Evolutionary conservation across 2,113 vertebrate species (phyloP).

Genomic region (Nyctibius bracteatus): DNA sequence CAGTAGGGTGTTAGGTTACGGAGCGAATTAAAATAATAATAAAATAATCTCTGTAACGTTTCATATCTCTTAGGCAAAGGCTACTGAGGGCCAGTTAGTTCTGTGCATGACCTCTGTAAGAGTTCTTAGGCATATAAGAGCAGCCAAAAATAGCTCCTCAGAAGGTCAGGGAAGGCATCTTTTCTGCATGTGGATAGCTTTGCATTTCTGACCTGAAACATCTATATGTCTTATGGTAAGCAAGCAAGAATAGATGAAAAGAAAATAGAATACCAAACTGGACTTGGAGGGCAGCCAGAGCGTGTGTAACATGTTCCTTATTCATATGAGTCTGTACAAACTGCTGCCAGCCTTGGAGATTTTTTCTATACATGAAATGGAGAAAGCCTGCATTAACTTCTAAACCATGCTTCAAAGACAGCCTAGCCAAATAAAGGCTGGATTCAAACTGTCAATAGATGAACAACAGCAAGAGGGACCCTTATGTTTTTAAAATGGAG

Average conservation of each 20-base stretch:
- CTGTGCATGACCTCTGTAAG: neutral
- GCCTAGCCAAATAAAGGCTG: neutral
- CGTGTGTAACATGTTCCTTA: neutral
- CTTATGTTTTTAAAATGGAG: neutral
- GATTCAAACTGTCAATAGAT: neutral
- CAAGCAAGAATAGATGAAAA: neutral
- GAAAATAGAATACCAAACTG: neutral
- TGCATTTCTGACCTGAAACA: neutral
- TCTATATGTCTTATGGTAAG: neutral
- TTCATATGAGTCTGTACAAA: neutral
- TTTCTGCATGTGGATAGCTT: neutral
- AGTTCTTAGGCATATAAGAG: neutral
- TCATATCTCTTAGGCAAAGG: neutral
- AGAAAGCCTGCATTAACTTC: neutral
- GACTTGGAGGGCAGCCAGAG: neutral
- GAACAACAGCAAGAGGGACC: neutral
- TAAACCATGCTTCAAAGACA: neutral
- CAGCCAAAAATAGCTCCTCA: slow-evolving; percentile 39
- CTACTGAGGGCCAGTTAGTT: neutral
- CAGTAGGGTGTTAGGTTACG: neutral
- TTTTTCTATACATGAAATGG: neutral
- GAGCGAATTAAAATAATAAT: neutral
- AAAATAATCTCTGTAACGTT: neutral
- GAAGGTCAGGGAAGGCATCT: slow-evolving; percentile 31
- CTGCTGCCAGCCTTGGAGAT: neutral